phyloP scores from a whole-genome alignment of 2,888 invertebrate species.

The Sthenelais limicola region DNA sequence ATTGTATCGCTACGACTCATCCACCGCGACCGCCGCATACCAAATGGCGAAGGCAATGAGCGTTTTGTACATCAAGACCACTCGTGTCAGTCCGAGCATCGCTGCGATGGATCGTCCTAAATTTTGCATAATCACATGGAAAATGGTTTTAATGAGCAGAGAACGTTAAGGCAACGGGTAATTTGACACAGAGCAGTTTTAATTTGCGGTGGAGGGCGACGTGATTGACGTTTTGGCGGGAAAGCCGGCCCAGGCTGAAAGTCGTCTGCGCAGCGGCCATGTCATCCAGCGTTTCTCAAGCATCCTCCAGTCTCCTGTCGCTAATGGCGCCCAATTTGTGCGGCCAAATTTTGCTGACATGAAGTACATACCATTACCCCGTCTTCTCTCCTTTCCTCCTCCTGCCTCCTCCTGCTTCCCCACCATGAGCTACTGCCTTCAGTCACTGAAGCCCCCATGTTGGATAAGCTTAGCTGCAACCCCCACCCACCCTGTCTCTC shows the following conservation, averaged over 20 bases:
- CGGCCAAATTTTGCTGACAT: conserved; percentile 43
- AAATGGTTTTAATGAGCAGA: conserved; percentile 39
- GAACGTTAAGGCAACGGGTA: conserved; percentile 34
- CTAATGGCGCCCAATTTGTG: conserved; percentile 42
- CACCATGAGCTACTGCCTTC: too few species aligned
- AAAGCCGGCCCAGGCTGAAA: conserved; percentile 2
- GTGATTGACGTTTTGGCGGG: conserved; percentile 31
- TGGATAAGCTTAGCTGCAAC: too few species aligned
- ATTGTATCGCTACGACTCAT: conserved; percentile 5
- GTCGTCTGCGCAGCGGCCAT: conserved; percentile 11
- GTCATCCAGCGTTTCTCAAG: conserved; percentile 16
- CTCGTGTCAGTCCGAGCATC: conserved; percentile 22
- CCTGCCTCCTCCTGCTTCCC: too few species aligned
- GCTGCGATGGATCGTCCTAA: conserved; percentile 18
- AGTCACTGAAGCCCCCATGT: too few species aligned
- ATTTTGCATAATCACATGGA: conserved; percentile 32
- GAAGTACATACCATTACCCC: conserved; percentile 40
- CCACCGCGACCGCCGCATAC: background rate
- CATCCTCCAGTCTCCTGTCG: conserved; percentile 16
- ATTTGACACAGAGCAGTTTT: conserved; percentile 40
- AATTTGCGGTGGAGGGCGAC: conserved; percentile 12
- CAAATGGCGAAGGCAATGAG: conserved; percentile 17
- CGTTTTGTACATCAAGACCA: conserved; percentile 29
- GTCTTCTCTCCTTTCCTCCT: too few species aligned
- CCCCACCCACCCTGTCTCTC: background rate